Evolutionary conservation across 64 coral and sea anemone species (phyloP).

Genomic region (Pocillopora damicornis): DNA sequence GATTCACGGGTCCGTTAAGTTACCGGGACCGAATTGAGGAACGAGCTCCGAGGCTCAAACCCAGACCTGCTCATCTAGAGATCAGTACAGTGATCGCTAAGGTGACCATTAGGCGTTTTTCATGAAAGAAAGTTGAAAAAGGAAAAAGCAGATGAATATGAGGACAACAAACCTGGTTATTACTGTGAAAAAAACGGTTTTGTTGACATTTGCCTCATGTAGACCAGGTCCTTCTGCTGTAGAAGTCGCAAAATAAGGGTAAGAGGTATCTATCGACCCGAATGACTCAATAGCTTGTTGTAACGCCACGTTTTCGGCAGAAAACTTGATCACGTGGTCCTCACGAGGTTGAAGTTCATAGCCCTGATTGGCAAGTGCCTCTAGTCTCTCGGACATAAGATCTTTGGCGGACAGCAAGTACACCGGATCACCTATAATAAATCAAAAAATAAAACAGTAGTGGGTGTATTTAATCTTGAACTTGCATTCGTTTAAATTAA

Average conservation of each 20-base stretch:
- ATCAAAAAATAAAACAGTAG: neutral
- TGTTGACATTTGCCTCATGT: constrained; percentile 4
- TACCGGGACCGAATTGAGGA: too few relatives aligned
- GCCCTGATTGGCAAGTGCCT: constrained; percentile 18
- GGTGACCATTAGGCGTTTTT: too few relatives aligned
- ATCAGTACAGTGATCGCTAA: too few relatives aligned
- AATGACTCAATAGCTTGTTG: constrained; percentile 36
- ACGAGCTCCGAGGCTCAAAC: too few relatives aligned
- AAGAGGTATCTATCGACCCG: constrained; percentile 45
- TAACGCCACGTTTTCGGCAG: constrained; percentile 29
- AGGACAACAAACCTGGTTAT: constrained; percentile 38
- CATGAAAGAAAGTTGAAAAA: too few relatives aligned
- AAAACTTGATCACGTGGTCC: constrained; percentile 52
- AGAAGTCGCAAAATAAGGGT: constrained; percentile 42
- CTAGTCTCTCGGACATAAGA: constrained; percentile 37
- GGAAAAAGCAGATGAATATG: too few relatives aligned
- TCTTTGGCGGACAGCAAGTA: constrained; percentile 64
- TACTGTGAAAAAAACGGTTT: constrained; percentile 51
- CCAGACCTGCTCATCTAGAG: too few relatives aligned
- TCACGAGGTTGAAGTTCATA: constrained; percentile 73
- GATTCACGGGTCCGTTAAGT: too few relatives aligned
- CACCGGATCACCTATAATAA: constrained; percentile 47
- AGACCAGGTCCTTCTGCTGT: constrained; percentile 61
- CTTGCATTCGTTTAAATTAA: too few relatives aligned
- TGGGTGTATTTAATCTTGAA: too few relatives aligned